Conservation (phyloP, 2,797 vertebrate genomes). For the Ispidina lecontei region DNA sequence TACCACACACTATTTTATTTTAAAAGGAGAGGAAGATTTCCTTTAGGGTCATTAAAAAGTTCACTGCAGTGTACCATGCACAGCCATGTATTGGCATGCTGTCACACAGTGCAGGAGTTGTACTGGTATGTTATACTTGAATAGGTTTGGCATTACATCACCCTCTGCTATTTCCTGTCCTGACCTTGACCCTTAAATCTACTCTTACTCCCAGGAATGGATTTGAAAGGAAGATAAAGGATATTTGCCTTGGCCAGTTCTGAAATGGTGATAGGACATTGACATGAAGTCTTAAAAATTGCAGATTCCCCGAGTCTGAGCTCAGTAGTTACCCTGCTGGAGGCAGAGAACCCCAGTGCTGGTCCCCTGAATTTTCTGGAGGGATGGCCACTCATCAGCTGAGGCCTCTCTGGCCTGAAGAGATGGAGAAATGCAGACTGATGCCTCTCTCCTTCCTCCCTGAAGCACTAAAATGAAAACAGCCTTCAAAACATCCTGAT, state of each 20-base stretch:
- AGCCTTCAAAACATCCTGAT: neutral
- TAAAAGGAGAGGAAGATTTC: neutral
- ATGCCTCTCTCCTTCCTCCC: neutral
- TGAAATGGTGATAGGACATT: neutral
- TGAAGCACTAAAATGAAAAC: neutral
- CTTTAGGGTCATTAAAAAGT: neutral
- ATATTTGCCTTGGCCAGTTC: neutral
- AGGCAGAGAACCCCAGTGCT: neutral
- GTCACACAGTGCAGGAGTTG: neutral
- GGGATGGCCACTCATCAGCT: neutral
- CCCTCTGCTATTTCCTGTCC: slow-evolving; percentile 70
- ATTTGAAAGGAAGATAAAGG: slow-evolving; percentile 8
- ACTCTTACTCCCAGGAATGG: neutral
- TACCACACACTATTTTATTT: neutral
- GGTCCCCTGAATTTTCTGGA: neutral
- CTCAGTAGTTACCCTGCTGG: neutral
- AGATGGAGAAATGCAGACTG: neutral
- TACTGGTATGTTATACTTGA: neutral
- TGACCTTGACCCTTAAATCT: slow-evolving; percentile 35
- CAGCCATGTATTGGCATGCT: neutral
- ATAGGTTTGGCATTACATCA: slow-evolving; percentile 60
- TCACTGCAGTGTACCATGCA: neutral
- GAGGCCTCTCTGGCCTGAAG: neutral
- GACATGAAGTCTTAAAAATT: neutral
- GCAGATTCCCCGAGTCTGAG: neutral